These are phyloP conservation scores for Neria commutata DNA, from an alignment of 2,888 invertebrate genomes.

Conservation along the genomic window DNA sequence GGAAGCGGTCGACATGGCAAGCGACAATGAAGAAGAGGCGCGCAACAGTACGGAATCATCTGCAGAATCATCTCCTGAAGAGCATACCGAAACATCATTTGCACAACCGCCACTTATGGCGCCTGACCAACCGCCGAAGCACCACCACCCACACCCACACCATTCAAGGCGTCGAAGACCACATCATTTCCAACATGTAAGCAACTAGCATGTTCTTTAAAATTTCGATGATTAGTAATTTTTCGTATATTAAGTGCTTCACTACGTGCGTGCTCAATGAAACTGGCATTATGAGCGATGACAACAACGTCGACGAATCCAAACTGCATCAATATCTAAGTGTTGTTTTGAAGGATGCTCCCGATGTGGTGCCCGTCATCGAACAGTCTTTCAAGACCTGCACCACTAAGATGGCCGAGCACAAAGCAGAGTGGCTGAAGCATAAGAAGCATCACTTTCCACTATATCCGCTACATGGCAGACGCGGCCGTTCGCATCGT, in stretches of 20 bases:
- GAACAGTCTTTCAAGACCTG: slow-evolving; percentile 26
- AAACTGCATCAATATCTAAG: slow-evolving; percentile 14
- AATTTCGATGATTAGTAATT: too few relatives aligned
- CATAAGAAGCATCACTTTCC: slow-evolving; percentile 6
- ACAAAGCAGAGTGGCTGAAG: slow-evolving; percentile 9
- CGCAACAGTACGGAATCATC: neutral
- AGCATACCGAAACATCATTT: neutral
- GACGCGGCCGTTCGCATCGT: neutral
- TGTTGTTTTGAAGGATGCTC: neutral
- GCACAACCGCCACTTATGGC: neutral
- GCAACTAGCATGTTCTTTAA: too few relatives aligned
- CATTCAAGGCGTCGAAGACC: slow-evolving; percentile 22
- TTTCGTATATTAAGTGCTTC: slow-evolving; percentile 21
- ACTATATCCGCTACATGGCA: neutral
- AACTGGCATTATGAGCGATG: slow-evolving; percentile 19
- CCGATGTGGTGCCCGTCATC: slow-evolving; percentile 18
- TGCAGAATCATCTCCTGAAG: neutral
- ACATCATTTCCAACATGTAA: too few relatives aligned
- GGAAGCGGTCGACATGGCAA: neutral
- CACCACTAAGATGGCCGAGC: slow-evolving; percentile 6
- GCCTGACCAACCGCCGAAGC: neutral
- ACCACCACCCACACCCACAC: slow-evolving; percentile 7
- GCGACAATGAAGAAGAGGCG: neutral
- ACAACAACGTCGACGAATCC: slow-evolving; percentile 14
- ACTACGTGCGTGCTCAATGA: slow-evolving; percentile 27